These are phyloP conservation scores for Petroica traversi DNA, from an alignment of 2,113 vertebrate species.

Conservation along the genomic window DNA sequence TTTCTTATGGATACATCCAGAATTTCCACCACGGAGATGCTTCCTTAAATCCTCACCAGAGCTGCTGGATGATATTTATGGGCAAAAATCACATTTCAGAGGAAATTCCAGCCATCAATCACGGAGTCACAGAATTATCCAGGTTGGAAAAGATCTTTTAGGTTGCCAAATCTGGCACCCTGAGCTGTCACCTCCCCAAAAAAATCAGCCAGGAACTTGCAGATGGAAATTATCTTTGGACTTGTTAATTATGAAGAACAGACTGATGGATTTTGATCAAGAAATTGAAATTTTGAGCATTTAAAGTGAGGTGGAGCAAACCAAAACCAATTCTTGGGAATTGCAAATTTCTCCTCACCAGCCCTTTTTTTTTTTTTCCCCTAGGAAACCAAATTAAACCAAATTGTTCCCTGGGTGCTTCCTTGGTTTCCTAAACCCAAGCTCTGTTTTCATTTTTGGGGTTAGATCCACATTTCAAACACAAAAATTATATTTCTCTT, in stretches of 20 bases:
- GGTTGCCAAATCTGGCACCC: background rate
- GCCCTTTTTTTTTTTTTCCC: background rate
- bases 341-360: background rate
- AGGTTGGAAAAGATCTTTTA: background rate
- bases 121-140: fast-evolving
- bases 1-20: background rate
- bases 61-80: background rate
- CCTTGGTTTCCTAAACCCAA: background rate
- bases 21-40: fast-evolving
- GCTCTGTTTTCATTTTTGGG: background rate
- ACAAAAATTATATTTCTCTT: background rate
- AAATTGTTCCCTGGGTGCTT: background rate
- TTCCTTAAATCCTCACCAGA: background rate
- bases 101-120: background rate
- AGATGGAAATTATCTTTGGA: background rate
- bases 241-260: background rate
- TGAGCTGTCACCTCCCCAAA: background rate
- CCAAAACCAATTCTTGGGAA: background rate
- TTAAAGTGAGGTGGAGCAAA: background rate
- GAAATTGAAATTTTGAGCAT: background rate
- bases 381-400: background rate
- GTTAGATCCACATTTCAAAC: fast-evolving
- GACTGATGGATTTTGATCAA: background rate
- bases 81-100: background rate
- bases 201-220: background rate